Conservation (phyloP, 2,797 vertebrate species). For the Anniella stebbinsi region DNA sequence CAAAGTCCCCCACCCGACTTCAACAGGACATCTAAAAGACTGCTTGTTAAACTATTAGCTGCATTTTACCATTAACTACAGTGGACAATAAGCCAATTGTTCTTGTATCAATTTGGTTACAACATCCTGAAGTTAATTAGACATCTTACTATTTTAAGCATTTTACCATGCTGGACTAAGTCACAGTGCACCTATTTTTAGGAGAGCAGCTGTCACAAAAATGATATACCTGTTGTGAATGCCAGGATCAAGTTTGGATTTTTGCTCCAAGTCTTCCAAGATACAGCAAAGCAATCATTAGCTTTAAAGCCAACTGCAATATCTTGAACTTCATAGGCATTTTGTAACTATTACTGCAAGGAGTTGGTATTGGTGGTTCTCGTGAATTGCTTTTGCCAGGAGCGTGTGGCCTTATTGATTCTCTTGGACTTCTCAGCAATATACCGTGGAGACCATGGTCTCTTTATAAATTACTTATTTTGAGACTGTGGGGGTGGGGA, state of each 20-base stretch:
- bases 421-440: background rate
- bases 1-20: background rate
- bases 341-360: background rate
- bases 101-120: background rate
- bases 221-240: background rate
- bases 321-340: background rate
- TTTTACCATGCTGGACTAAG: background rate
- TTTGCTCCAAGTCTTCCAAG: background rate
- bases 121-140: slow-evolving; percentile 4
- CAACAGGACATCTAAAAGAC: background rate
- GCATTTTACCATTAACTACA: slow-evolving; percentile 32
- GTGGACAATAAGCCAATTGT: slow-evolving; percentile 22
- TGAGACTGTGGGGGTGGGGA: background rate
- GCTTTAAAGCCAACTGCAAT: background rate
- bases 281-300: background rate
- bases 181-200: background rate
- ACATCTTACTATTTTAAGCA: background rate
- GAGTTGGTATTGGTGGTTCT: background rate
- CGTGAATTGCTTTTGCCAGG: too few relatives aligned
- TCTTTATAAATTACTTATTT: background rate
- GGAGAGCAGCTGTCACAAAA: background rate
- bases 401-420: too few relatives aligned
- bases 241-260: slow-evolving; percentile 1
- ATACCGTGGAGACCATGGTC: background rate
- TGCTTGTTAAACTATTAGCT: background rate